Evolutionary conservation across 2,113 vertebrate species (phyloP), one percentile per base, ranked within the genome.

Genomic region (Puffinus mauretanicus): DNA sequence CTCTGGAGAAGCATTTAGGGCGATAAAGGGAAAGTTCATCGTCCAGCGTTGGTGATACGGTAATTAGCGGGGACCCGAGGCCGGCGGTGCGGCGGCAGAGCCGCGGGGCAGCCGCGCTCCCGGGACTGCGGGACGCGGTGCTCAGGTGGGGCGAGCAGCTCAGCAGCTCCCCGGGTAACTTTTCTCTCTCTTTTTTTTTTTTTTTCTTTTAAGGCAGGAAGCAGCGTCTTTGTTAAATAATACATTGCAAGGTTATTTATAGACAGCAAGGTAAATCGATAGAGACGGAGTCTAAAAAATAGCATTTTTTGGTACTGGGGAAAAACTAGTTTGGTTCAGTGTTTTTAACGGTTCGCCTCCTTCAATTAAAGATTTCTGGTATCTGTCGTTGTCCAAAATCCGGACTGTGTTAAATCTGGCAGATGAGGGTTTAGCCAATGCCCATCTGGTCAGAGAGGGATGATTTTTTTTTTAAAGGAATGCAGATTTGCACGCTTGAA

Each of bases 361-460:
- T 94, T 81, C 91, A 91, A 78, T 96, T 87, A 95, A 94, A 94
- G 72, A 79, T 95, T 94, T 92, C 81, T 92, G 75, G 70, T 88
- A 12, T 87, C 73, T 90, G 93, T 84, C 83, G 94, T 94, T 90
- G 88, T 79, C 96, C 92, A 70, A 94, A 93, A 96, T 95, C 94
- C 92, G 81, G 92, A 87, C 78, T 90, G 70, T 83, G 95, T 93
- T 96, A 96, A 96, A 96, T 93, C 94, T 93, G 90, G 90, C 86
- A 88, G 92, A 90, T 91, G 87, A 93, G 62, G 85, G 71, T 96
- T 95, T 97, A 97, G 95, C 80, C 91, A 62, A 71, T 89, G 92
- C 82, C 97, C 96, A 97, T 97, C 97, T 98, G 97, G 46, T 70
- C 94, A 55, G 75, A 83, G 60, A 86, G n/a, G 73, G 88, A 94